Percentiles rank a stretch among this genome's conserved stretches.
Conservation (phyloP, 2,888 invertebrate genomes). For the Pristionchus japonicus region DNA sequence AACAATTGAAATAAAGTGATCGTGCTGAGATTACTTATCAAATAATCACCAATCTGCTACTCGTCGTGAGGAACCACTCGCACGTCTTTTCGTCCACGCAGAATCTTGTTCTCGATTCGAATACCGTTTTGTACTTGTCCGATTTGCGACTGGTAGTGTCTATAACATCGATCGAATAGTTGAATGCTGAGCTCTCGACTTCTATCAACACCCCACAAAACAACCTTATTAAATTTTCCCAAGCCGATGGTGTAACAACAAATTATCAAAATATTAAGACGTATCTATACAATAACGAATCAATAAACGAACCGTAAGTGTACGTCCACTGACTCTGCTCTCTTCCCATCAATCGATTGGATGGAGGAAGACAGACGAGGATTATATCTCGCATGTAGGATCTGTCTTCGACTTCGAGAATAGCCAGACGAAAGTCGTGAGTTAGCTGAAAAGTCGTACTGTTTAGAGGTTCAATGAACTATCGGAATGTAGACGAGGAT, state of each 20-base stretch:
- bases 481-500: background rate
- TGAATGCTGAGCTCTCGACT: too few relatives aligned
- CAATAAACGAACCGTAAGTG: background rate
- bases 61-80: background rate
- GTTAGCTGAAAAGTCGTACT: background rate
- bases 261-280: background rate
- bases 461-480: background rate
- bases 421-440: background rate
- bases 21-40: background rate
- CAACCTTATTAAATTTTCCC: too few relatives aligned
- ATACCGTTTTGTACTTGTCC: background rate
- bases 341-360: background rate
- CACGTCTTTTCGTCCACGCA: background rate
- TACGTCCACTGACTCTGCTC: background rate
- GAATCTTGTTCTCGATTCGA: background rate
- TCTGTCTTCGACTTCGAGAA: background rate
- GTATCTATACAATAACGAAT: background rate
- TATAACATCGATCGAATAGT: too few relatives aligned
- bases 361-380: background rate
- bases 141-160: background rate
- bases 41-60: background rate
- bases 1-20: background rate
- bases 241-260: too few relatives aligned
- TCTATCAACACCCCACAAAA: too few relatives aligned
- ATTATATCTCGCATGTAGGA: background rate